Evolutionary conservation across 2,888 invertebrate species (phyloP).

Genomic region (Ectropis crepuscularia): DNA sequence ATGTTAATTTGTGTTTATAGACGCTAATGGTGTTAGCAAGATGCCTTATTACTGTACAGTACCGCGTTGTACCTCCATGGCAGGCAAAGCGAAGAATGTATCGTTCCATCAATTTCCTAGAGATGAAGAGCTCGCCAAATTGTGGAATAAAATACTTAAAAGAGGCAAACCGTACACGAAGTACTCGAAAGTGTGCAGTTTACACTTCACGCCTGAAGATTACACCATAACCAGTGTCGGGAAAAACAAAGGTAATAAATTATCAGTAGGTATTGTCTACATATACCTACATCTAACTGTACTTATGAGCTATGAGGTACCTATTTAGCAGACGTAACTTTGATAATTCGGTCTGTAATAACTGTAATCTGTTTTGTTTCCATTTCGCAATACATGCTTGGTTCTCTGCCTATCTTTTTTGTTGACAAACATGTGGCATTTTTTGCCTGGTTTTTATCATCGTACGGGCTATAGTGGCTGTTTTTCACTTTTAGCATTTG

Average conservation of each 20-base stretch:
- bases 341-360: constrained; percentile 22
- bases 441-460: background rate
- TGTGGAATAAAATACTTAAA: constrained; percentile 78
- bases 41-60: constrained; percentile 83
- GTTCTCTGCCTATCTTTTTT: background rate
- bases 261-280: constrained; percentile 34
- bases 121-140: constrained; percentile 71
- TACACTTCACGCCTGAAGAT: constrained; percentile 77
- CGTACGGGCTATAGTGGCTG: no score
- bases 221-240: constrained; percentile 77
- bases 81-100: constrained; percentile 80
- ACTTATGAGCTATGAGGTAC: constrained; percentile 6
- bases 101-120: constrained; percentile 80
- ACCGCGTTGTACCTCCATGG: constrained; percentile 81
- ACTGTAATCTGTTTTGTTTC: constrained; percentile 19
- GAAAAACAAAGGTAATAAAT: constrained; percentile 74
- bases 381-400: constrained; percentile 10
- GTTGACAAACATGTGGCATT: constrained; percentile 2
- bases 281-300: constrained; percentile 28
- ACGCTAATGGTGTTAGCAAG: constrained; percentile 55
- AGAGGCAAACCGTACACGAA: constrained; percentile 81
- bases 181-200: constrained; percentile 81
- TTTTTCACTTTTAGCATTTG: no score
- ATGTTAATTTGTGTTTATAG: constrained; percentile 58
- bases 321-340: constrained; percentile 6